Evolutionary conservation across 2,113 vertebrate genomes (phyloP).

Genomic region (Serilophus lunatus): DNA sequence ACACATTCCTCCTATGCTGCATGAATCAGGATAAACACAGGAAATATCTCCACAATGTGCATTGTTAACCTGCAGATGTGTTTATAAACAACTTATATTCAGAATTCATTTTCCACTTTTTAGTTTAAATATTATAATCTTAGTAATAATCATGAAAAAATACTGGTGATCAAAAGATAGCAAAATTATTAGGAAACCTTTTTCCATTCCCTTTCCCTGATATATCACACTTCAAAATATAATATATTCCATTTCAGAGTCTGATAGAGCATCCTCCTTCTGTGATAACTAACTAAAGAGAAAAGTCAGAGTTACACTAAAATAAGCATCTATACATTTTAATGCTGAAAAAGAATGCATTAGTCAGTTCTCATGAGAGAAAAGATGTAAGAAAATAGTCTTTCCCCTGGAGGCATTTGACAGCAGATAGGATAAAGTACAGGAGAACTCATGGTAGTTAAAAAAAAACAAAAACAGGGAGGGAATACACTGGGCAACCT

Average conservation of each 20-base stretch:
- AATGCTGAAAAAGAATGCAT: background rate
- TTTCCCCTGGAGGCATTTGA: background rate
- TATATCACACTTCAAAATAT: background rate
- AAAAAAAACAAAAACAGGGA: background rate
- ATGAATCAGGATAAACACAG: conserved; percentile 19
- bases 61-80: conserved; percentile 35
- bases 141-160: background rate
- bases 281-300: background rate
- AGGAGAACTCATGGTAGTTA: background rate
- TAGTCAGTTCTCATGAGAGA: background rate
- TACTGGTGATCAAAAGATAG: background rate
- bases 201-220: background rate
- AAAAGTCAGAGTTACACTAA: background rate
- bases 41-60: conserved; percentile 52
- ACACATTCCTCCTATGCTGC: background rate
- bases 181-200: background rate
- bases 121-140: background rate
- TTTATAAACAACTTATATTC: conserved; percentile 12
- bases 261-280: background rate
- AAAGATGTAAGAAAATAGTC: background rate
- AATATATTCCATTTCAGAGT: background rate
- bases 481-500: background rate
- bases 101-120: conserved; percentile 27
- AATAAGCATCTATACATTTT: conserved; percentile 3
- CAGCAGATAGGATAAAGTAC: background rate